Base-by-base conservation (phyloP, 2,888 invertebrate species). In the Dastarcus helophoroides region DNA sequence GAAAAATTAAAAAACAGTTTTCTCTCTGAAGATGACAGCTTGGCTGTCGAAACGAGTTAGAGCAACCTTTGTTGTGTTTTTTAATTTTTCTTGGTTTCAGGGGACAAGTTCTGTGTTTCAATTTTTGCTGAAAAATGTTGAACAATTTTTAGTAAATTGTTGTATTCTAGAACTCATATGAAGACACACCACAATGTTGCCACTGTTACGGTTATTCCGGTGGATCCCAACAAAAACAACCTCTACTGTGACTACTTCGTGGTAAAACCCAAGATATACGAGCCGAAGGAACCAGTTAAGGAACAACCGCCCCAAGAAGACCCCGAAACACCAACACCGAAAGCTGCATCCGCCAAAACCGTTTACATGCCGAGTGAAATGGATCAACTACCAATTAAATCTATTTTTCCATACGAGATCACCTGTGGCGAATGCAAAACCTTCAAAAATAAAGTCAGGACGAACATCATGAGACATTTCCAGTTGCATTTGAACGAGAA, bases 381-480 rank as follows among this genome's bases (percentile, higher is more conserved):
- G 3, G 63, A 73, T 9, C 54, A 60, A 8, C 50, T 86, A 24
- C 83, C 84, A 0, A 64, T 72, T 8, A 69, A 68, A 15, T 71
- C 76, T 1, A 76, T 80, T 28, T 71, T 77, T 32, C 67, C 68
- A 16, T 68, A 68, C 4, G 63, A 65, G 2, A 65, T 79, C 0
- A 65, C 63, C 24, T 85, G 84, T 47, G 68, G 71, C 0, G 53
- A 73, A 3, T 86, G 85, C 50, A 65, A 69, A n/a, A 35, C 17
- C 16, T 85, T 76, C 45, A 66, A 63, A 11, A 79, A 77, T 0
- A 79, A 79, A 58, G 56, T 50, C 9, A 65, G 78, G 1, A 67
- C 72, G 8, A 86, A 86, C 50, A 69, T 86, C 58, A 65, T 77
- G 4, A 62, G 79, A 0, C 81, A 82, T 49, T 56, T 88, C 36